phyloP scores from a whole-genome alignment of 2,113 vertebrate genomes.

The Morone saxatilis region DNA sequence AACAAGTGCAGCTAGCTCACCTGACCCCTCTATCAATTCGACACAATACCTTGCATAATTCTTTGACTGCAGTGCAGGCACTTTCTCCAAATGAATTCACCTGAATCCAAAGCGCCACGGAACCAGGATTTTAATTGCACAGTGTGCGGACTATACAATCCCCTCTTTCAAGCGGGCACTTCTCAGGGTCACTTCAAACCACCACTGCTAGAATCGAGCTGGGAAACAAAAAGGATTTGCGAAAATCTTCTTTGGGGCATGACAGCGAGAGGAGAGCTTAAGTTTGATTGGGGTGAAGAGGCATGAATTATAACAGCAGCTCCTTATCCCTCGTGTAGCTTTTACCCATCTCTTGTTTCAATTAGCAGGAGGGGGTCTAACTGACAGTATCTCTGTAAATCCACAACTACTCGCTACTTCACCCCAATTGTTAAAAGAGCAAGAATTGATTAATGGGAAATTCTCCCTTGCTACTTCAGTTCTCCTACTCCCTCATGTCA shows the following conservation, averaged over 20 bases:
- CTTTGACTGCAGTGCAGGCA: conserved; percentile 8
- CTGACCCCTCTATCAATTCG: conserved; percentile 60
- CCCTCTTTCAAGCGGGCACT: neutral
- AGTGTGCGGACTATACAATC: conserved; percentile 5
- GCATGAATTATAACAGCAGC: conserved; percentile 51
- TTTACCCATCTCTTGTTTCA: conserved; percentile 67
- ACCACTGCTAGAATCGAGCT: neutral
- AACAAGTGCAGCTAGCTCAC: conserved; percentile 57
- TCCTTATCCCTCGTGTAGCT: conserved; percentile 47
- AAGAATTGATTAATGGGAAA: conserved; percentile 38
- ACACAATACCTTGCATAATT: conserved; percentile 45
- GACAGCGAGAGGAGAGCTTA: conserved; percentile 56
- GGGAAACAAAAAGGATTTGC: conserved; percentile 65
- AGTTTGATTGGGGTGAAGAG: conserved; percentile 57
- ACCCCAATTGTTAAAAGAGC: conserved; percentile 29
- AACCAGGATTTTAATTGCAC: conserved; percentile 37
- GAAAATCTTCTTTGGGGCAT: conserved; percentile 45
- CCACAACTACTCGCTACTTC: conserved; percentile 29
- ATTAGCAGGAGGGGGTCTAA: conserved; percentile 51
- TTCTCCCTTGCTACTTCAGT: neutral
- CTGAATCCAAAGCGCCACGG: conserved; percentile 1
- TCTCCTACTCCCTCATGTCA: conserved; percentile 16
- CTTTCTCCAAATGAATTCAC: conserved; percentile 35
- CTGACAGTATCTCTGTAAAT: conserved; percentile 31
- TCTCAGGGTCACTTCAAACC: conserved; percentile 56